Evolutionary conservation across 2,113 vertebrate genomes (phyloP).

Genomic region (Psilopsiagon aymara): DNA sequence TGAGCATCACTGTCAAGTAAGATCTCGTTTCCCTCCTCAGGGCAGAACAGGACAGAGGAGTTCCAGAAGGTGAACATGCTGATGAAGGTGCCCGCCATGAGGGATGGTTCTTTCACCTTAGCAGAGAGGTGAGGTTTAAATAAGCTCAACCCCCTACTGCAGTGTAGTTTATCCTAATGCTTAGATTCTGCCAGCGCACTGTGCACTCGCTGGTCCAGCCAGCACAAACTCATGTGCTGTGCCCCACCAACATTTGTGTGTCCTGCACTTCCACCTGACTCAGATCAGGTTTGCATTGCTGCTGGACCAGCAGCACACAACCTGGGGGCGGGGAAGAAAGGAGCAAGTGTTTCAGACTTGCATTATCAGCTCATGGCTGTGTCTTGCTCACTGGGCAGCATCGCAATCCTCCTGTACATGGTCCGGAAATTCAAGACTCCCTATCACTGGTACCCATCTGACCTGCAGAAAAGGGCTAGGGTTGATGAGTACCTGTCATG

Average conservation of each 20-base stretch:
- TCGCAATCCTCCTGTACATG: conserved; percentile 80
- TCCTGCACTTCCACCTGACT: background rate
- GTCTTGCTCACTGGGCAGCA: conserved; percentile 46
- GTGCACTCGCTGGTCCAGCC: accelerated
- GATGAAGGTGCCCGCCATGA: conserved; percentile 83
- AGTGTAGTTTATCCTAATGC: background rate
- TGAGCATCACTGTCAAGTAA: background rate
- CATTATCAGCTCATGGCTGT: accelerated
- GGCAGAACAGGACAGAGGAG: conserved; percentile 79
- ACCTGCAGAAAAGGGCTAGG: conserved; percentile 74
- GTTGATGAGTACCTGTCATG: conserved; percentile 83
- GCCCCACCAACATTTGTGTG: accelerated
- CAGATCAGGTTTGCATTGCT: background rate
- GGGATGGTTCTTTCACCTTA: conserved; percentile 85
- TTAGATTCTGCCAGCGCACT: background rate
- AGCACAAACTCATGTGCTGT: background rate
- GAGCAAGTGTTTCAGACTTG: background rate
- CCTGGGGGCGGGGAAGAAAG: background rate
- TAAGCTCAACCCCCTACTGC: background rate
- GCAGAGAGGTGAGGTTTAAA: conserved; percentile 83
- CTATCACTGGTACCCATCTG: conserved; percentile 84
- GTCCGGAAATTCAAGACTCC: conserved; percentile 75
- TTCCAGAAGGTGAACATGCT: conserved; percentile 79
- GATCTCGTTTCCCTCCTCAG: conserved; percentile 58
- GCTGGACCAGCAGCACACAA: background rate